A percentile compares a stretch with the other conserved stretches of the same genome.
These are phyloP conservation scores for Montipora efflorescens DNA, from an alignment of 64 coral and sea anemone species.

Conservation along the genomic window DNA sequence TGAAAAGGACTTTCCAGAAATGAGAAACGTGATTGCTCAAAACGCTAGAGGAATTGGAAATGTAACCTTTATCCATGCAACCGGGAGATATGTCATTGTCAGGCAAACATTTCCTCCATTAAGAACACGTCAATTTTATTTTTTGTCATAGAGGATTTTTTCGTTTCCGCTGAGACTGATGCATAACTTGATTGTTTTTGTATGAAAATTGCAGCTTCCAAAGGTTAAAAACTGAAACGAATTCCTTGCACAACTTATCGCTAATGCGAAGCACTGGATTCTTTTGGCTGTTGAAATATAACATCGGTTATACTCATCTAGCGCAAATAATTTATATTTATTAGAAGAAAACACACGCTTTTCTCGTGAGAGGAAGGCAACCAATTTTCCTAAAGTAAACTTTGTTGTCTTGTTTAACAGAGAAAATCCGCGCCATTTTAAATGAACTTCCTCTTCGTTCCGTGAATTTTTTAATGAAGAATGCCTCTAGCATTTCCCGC, in stretches of 20 bases:
- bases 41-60: background rate
- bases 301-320: slow-evolving; percentile 8
- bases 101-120: background rate
- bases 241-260: background rate
- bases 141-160: background rate
- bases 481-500: background rate
- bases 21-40: background rate
- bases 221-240: background rate
- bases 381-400: slow-evolving; percentile 26
- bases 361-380: background rate
- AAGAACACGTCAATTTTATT: slow-evolving; percentile 12
- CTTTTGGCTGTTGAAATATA: slow-evolving; percentile 1
- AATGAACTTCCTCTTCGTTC: background rate
- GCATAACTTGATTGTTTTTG: background rate
- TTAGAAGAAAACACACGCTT: background rate
- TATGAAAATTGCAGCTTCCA: background rate
- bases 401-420: background rate
- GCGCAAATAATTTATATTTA: background rate
- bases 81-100: background rate
- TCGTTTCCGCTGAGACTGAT: background rate
- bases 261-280: background rate
- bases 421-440: background rate
- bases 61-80: background rate
- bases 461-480: background rate
- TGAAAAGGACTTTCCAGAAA: background rate